These are phyloP conservation scores for Gambusia holbrooki DNA, from an alignment of 2,113 vertebrate genomes.

Conservation along the genomic window DNA sequence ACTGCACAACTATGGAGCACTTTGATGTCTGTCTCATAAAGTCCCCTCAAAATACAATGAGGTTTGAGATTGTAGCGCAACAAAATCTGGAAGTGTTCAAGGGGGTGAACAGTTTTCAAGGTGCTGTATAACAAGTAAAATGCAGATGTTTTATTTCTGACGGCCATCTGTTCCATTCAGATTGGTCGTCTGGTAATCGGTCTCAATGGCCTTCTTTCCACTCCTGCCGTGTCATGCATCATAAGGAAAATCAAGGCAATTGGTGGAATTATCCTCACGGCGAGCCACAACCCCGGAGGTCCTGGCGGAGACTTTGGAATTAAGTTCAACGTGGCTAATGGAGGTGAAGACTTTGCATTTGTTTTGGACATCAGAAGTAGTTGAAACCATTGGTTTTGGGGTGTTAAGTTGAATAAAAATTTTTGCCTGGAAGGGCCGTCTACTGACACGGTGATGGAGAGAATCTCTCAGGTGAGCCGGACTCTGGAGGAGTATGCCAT, in stretches of 20 bases:
- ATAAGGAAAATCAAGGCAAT: slow-evolving; percentile 98
- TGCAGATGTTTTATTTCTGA: not conserved
- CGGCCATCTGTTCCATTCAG: slow-evolving; percentile 71
- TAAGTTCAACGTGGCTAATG: slow-evolving; percentile 97
- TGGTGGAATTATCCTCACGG: slow-evolving; percentile 96
- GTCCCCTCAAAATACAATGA: not conserved
- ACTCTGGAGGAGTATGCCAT: slow-evolving; percentile 96
- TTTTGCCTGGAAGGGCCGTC: slow-evolving; percentile 84
- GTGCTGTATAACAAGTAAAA: not conserved
- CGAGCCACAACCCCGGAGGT: slow-evolving; percentile 95
- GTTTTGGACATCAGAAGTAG: not conserved
- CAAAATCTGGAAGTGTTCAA: not conserved
- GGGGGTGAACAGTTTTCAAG: not conserved
- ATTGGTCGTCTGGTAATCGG: slow-evolving; percentile 96
- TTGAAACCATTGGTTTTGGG: not conserved
- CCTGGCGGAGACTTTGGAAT: slow-evolving; percentile 96
- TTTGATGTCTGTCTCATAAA: not conserved
- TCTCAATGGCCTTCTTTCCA: slow-evolving; percentile 96
- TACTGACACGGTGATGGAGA: slow-evolving; percentile 92
- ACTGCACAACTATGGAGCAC: not conserved
- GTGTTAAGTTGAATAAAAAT: not conserved
- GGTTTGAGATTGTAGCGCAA: not conserved
- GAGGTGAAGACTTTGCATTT: slow-evolving; percentile 82
- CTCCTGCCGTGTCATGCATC: slow-evolving; percentile 97
- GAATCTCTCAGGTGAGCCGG: slow-evolving; percentile 95